Conservation (phyloP, 1,140 invertebrate species). For the Cyclina sinensis region DNA sequence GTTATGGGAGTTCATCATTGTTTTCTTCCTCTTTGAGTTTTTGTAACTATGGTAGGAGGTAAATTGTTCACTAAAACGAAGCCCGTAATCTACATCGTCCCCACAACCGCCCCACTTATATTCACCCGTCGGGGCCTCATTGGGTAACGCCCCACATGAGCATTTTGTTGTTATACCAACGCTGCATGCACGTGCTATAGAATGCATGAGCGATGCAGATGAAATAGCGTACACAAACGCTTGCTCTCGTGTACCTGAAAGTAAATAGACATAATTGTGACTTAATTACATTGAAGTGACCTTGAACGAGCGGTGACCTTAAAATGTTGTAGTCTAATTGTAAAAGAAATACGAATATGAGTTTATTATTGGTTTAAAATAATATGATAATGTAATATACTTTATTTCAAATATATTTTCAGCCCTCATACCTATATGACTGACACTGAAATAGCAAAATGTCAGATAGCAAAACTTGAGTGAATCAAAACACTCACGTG, state of each 20-base stretch:
- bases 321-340: too few species aligned
- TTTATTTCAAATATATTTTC: too few species aligned
- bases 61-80: conserved; percentile 89
- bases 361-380: too few species aligned
- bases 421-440: too few species aligned
- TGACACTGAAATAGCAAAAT: too few species aligned
- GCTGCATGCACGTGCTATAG: conserved; percentile 92
- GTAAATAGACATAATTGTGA: too few species aligned
- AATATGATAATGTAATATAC: too few species aligned
- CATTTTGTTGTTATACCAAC: conserved; percentile 90
- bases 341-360: too few species aligned
- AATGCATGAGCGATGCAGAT: conserved; percentile 91
- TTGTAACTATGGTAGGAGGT: conserved; percentile 87
- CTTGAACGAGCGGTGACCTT: too few species aligned
- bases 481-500: too few species aligned
- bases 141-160: conserved; percentile 88
- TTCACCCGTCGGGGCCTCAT: conserved; percentile 85
- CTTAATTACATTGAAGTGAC: too few species aligned
- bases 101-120: conserved; percentile 91
- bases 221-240: conserved; percentile 92
- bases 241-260: conserved; percentile 92
- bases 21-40: conserved; percentile 84
- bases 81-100: conserved; percentile 90
- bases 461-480: too few species aligned
- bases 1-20: conserved; percentile 90